Evolutionary conservation across 2,888 invertebrate species (phyloP).

Genomic region (Scrobipalpa atriplicella): DNA sequence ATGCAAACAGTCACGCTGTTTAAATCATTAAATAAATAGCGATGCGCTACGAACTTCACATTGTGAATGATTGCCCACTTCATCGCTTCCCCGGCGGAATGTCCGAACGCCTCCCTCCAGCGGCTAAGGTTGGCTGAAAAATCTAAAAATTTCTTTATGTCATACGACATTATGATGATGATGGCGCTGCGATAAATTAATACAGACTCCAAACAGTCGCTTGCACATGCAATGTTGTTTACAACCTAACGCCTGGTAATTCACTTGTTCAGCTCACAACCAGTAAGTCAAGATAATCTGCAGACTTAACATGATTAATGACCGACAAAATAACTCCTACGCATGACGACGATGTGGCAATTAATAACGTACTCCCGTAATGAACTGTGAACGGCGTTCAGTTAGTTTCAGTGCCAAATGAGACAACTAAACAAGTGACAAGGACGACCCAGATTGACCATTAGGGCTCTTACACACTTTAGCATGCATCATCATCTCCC

Average conservation of each 20-base stretch:
- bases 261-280: not conserved
- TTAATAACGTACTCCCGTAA: conserved; percentile 33
- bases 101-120: too few relatives aligned
- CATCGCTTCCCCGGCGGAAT: too few relatives aligned
- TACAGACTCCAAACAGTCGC: too few relatives aligned
- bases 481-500: too few relatives aligned
- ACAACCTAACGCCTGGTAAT: not conserved
- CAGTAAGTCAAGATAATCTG: not conserved
- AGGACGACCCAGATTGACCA: conserved; percentile 33
- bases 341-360: conserved; percentile 23
- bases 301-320: conserved; percentile 16
- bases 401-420: conserved; percentile 47
- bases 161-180: too few relatives aligned
- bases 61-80: too few relatives aligned
- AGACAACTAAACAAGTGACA: conserved; percentile 38
- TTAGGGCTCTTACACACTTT: not conserved
- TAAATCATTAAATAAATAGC: too few relatives aligned
- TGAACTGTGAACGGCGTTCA: conserved; percentile 33
- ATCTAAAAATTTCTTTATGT: too few relatives aligned
- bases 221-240: not conserved
- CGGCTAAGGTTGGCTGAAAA: too few relatives aligned
- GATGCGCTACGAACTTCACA: too few relatives aligned
- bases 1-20: too few relatives aligned
- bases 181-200: not conserved
- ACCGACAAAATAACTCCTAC: conserved; percentile 15